phyloP scores from a whole-genome alignment of 2,797 vertebrate species.

The Hirundo rustica region DNA sequence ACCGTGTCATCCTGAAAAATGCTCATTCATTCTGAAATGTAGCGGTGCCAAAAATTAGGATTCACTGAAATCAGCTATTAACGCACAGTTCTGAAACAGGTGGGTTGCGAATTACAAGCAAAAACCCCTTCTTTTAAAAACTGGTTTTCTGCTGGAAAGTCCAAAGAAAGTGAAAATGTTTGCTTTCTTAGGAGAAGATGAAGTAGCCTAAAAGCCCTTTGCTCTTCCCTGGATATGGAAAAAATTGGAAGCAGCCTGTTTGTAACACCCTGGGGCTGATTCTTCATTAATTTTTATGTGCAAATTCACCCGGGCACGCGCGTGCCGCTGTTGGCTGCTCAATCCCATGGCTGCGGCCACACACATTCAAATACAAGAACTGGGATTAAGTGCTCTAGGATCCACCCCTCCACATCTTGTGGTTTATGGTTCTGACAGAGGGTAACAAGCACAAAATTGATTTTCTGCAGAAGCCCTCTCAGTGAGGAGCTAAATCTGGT shows the following conservation, averaged over 20 bases:
- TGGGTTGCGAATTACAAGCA: not conserved
- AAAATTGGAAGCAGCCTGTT: not conserved
- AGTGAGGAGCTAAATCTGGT: not conserved
- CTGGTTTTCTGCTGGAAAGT: not conserved
- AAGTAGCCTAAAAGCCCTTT: not conserved
- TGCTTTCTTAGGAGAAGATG: not conserved
- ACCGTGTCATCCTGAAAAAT: not conserved
- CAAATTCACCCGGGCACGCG: accelerated
- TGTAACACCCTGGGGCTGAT: not conserved
- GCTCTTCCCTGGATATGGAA: not conserved
- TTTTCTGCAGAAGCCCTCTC: not conserved
- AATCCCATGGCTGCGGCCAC: accelerated
- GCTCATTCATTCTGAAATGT: not conserved
- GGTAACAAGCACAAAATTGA: not conserved
- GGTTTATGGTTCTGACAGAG: not conserved
- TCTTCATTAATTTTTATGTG: not conserved
- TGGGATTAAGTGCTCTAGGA: not conserved
- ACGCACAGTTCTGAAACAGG: not conserved
- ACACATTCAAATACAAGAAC: not conserved
- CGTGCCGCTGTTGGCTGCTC: not conserved
- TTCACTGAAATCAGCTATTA: not conserved
- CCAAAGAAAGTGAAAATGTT: not conserved
- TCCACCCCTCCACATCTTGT: not conserved
- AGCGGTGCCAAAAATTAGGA: not conserved
- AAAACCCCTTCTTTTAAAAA: not conserved